These are phyloP conservation scores for Anhinga anhinga DNA, from an alignment of 2,113 vertebrate species.

Conservation along the genomic window DNA sequence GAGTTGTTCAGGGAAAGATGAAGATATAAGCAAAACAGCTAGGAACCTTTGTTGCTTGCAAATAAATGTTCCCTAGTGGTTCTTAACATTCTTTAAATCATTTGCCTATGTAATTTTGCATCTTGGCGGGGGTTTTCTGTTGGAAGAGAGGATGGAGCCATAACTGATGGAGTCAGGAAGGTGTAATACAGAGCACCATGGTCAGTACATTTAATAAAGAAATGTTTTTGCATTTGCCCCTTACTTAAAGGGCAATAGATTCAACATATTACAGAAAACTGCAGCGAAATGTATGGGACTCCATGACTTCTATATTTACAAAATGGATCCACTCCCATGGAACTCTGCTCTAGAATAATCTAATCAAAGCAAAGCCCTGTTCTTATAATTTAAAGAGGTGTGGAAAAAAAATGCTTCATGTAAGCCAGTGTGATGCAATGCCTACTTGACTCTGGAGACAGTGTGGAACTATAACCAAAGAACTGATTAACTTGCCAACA, in stretches of 20 bases:
- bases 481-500: background rate
- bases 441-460: background rate
- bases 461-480: background rate
- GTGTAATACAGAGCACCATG: background rate
- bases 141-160: background rate
- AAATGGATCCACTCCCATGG: background rate
- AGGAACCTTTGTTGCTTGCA: background rate
- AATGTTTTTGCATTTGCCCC: background rate
- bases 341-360: background rate
- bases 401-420: background rate
- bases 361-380: background rate
- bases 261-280: background rate
- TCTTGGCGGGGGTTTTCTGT: background rate
- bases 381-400: background rate
- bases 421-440: background rate
- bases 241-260: background rate
- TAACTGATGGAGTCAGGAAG: background rate
- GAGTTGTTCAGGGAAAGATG: background rate
- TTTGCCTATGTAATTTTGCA: background rate
- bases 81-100: background rate
- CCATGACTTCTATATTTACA: background rate
- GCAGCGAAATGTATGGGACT: background rate
- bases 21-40: background rate
- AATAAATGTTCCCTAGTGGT: background rate
- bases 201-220: background rate